These are phyloP conservation scores for Miltochrista miniata DNA, from an alignment of 2,888 invertebrate species.

Conservation along the genomic window DNA sequence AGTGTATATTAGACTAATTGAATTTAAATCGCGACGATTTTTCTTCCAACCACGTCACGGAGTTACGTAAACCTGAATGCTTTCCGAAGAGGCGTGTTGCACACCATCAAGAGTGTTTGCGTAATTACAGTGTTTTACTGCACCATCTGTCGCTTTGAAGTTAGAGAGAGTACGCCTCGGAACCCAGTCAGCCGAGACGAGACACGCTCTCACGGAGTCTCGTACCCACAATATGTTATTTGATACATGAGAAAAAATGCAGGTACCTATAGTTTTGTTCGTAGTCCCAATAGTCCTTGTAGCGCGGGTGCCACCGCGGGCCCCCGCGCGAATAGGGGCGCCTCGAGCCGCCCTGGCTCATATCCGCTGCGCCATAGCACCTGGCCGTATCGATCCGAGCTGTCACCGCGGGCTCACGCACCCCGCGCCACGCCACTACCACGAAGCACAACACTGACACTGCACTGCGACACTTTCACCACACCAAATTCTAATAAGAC, in stretches of 20 bases:
- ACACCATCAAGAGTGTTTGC: background rate
- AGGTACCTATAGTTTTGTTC: slow-evolving; percentile 75
- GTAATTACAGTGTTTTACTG: background rate
- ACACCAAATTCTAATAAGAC: slow-evolving; percentile 23
- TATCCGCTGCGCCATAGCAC: slow-evolving; percentile 66
- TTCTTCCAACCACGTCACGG: slow-evolving; percentile 3
- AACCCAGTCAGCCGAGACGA: slow-evolving; percentile 1
- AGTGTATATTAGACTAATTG: background rate
- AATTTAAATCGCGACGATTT: background rate
- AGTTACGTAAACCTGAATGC: slow-evolving; percentile 8
- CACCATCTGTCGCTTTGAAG: background rate
- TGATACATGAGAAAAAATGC: slow-evolving; percentile 1
- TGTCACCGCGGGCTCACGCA: slow-evolving; percentile 45
- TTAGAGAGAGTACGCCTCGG: background rate
- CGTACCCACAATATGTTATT: background rate
- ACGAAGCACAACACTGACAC: slow-evolving; percentile 40
- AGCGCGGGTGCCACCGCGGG: slow-evolving; percentile 78
- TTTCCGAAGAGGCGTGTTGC: background rate
- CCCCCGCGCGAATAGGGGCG: slow-evolving; percentile 78
- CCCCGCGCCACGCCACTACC: slow-evolving; percentile 36
- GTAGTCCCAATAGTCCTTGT: slow-evolving; percentile 81
- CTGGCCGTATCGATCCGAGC: slow-evolving; percentile 66
- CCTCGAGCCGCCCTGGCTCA: slow-evolving; percentile 79
- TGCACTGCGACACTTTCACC: slow-evolving; percentile 61
- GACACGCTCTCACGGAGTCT: slow-evolving; percentile 1